Conservation (phyloP, 1,140 invertebrate genomes). For the Brachionus paranguensis region DNA sequence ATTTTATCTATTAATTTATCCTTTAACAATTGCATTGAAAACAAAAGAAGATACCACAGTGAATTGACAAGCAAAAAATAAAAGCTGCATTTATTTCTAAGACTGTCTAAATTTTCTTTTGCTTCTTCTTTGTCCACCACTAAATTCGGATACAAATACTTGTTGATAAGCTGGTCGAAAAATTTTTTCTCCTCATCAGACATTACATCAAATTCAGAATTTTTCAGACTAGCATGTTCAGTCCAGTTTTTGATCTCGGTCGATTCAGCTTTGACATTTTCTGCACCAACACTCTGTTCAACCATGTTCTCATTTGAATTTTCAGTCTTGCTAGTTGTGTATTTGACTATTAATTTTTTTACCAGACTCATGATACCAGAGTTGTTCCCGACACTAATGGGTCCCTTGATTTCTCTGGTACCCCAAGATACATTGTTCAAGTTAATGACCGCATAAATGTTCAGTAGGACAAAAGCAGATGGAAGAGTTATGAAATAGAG, state of each 20-base stretch:
- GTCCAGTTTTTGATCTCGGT: constrained; percentile 42
- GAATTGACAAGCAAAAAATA: constrained; percentile 96
- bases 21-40: constrained; percentile 63
- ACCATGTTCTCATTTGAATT: background rate
- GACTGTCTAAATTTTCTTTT: constrained; percentile 77
- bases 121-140: constrained; percentile 74
- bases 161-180: constrained; percentile 85
- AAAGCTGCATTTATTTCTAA: constrained; percentile 86
- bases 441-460: constrained; percentile 50
- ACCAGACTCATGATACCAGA: constrained; percentile 51
- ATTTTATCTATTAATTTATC: constrained; percentile 61
- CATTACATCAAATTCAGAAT: constrained; percentile 52
- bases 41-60: constrained; percentile 89
- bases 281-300: background rate
- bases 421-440: constrained; percentile 50
- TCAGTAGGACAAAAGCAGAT: constrained; percentile 49
- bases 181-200: constrained; percentile 76
- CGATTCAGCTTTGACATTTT: background rate
- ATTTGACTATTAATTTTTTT: background rate
- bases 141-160: constrained; percentile 89
- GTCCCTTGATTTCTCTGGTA: constrained; percentile 46
- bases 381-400: constrained; percentile 40
- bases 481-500: constrained; percentile 51
- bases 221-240: background rate
- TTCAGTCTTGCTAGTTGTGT: background rate